Evolutionary conservation across 1,140 invertebrate species (phyloP).

Genomic region (Hirudo medicinalis): DNA sequence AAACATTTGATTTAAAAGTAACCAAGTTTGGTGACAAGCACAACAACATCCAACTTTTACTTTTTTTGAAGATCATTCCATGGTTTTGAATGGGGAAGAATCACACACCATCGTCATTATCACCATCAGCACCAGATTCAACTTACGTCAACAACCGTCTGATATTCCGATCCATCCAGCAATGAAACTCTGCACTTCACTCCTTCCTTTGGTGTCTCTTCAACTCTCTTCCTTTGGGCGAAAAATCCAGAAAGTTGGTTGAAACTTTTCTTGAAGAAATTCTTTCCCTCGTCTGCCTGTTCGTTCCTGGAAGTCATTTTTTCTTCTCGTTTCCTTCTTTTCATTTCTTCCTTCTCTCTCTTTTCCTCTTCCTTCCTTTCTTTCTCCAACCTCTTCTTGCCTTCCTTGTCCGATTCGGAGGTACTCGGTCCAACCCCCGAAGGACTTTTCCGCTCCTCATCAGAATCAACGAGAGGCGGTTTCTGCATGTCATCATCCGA

Average conservation of each 20-base stretch:
- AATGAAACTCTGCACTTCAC: constrained; percentile 56
- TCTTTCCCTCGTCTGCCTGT: neutral
- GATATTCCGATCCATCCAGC: constrained; percentile 65
- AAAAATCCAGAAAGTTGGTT: constrained; percentile 3
- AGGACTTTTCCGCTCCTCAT: neutral
- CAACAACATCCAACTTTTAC: too few relatives aligned
- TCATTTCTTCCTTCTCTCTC: constrained; percentile 17
- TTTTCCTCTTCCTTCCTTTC: constrained; percentile 23
- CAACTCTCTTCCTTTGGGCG: neutral
- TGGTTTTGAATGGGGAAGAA: neutral
- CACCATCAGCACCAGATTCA: neutral
- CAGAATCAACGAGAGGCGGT: neutral
- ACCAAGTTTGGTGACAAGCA: too few relatives aligned
- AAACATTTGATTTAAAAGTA: too few relatives aligned
- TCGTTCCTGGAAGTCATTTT: neutral
- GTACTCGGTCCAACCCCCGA: neutral
- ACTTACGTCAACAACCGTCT: constrained; percentile 62
- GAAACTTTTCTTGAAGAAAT: constrained; percentile 12
- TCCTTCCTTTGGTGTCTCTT: constrained; percentile 10
- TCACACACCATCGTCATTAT: constrained; percentile 1
- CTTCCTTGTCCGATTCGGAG: constrained; percentile 20
- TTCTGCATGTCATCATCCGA: neutral
- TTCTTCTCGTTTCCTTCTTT: constrained; percentile 19
- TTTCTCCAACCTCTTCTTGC: constrained; percentile 22
- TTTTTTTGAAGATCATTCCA: too few relatives aligned